These are phyloP conservation scores for Drosophila bipectinata DNA, from an alignment of 1,140 invertebrate species.

Conservation along the genomic window DNA sequence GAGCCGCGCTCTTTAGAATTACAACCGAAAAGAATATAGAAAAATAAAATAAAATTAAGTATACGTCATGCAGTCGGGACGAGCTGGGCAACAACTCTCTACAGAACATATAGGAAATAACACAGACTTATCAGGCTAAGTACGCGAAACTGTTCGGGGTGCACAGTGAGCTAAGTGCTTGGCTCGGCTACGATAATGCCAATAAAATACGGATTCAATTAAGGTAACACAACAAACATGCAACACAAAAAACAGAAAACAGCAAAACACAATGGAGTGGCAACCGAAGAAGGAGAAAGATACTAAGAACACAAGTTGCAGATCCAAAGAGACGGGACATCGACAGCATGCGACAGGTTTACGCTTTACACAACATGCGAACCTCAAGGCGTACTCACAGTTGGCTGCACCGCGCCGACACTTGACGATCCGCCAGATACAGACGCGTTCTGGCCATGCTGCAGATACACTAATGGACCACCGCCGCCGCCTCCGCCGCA, in stretches of 20 bases:
- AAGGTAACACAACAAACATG: slow-evolving; percentile 52
- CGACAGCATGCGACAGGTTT: slow-evolving; percentile 69
- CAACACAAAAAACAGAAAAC: slow-evolving; percentile 48
- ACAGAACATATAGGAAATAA: background rate
- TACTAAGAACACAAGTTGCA: slow-evolving; percentile 36
- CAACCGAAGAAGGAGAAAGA: background rate
- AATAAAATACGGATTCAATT: slow-evolving; percentile 77
- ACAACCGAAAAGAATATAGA: slow-evolving; percentile 17
- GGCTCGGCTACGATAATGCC: slow-evolving; percentile 63
- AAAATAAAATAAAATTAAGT: slow-evolving; percentile 32
- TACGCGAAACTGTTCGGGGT: slow-evolving; percentile 26
- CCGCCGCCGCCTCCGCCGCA: slow-evolving; percentile 21
- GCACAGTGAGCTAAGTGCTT: slow-evolving; percentile 54
- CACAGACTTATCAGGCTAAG: slow-evolving; percentile 8
- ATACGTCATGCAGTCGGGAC: slow-evolving; percentile 41
- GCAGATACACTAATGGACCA: slow-evolving; percentile 81
- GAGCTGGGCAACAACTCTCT: slow-evolving; percentile 2
- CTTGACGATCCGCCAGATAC: slow-evolving; percentile 41
- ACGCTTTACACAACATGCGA: slow-evolving; percentile 55
- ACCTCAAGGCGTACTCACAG: slow-evolving; percentile 75
- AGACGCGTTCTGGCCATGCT: slow-evolving; percentile 74
- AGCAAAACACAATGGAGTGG: slow-evolving; percentile 33
- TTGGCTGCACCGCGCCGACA: slow-evolving; percentile 75
- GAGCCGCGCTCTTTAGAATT: slow-evolving; percentile 23
- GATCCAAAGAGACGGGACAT: slow-evolving; percentile 42